Conservation (phyloP, 2,797 vertebrate species). For the Hippopotamyrus pictus region DNA sequence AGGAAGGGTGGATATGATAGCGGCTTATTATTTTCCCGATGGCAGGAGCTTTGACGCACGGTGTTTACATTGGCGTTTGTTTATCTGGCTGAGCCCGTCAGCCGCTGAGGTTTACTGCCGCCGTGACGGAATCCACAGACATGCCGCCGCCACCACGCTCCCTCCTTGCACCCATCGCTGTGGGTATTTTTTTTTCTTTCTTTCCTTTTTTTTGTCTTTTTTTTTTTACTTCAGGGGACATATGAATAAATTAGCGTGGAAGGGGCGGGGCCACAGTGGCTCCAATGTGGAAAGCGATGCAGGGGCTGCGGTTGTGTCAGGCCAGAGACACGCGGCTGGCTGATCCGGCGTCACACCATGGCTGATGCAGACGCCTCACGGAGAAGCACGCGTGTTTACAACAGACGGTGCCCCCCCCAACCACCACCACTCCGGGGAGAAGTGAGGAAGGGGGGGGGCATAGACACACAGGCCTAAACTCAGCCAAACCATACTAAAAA, state of each 20-base stretch:
- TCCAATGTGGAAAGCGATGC: not conserved
- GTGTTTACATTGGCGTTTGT: slow-evolving; percentile 1
- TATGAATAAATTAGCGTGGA: not conserved
- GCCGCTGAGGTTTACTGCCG: not conserved
- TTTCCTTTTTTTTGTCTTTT: not conserved
- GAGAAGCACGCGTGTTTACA: not conserved
- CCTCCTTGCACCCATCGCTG: not conserved
- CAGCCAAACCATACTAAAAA: not conserved
- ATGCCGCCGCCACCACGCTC: not conserved
- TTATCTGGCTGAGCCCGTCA: slow-evolving; percentile 6
- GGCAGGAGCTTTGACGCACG: not conserved
- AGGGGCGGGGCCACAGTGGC: not conserved
- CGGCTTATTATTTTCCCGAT: not conserved
- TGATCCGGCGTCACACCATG: not conserved
- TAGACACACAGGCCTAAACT: not conserved
- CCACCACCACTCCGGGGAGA: not conserved
- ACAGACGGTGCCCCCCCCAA: not conserved
- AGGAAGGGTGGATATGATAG: not conserved
- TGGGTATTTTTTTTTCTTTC: not conserved
- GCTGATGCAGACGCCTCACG: not conserved
- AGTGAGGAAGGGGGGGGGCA: not conserved
- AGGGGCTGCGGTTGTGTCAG: not conserved
- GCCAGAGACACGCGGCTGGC: not conserved
- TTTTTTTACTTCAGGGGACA: not conserved
- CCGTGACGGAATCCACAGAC: not conserved